Conservation (phyloP, 2,888 invertebrate genomes). For the Morinoia aosen region DNA sequence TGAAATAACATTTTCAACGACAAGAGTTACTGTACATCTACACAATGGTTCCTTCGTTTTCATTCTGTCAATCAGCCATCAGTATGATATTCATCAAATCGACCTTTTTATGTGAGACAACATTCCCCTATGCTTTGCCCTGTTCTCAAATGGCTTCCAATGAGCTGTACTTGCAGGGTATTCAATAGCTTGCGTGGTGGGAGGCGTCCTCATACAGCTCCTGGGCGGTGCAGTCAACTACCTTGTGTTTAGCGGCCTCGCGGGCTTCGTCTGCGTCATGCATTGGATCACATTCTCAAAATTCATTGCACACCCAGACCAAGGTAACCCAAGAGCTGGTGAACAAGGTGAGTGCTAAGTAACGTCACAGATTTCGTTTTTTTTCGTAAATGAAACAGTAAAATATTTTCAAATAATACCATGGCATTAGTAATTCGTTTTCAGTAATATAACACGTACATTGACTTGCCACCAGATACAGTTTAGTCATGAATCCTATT, state of each 20-base stretch:
- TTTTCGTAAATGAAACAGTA: background rate
- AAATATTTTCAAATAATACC: background rate
- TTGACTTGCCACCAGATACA: background rate
- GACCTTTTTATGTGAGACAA: background rate
- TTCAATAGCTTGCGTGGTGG: background rate
- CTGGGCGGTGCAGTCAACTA: background rate
- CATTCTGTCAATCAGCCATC: background rate
- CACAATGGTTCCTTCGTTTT: too few species aligned
- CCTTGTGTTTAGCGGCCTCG: background rate
- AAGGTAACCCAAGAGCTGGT: background rate
- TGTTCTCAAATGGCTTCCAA: background rate
- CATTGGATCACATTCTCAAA: constrained; percentile 29
- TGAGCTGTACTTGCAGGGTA: background rate
- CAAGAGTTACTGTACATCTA: too few species aligned
- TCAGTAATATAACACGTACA: background rate
- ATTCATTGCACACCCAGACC: background rate
- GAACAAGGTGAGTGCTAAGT: background rate
- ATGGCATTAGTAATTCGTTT: background rate
- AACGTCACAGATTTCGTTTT: background rate
- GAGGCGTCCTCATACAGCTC: constrained; percentile 20
- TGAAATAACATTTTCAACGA: too few species aligned
- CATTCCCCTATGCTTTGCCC: background rate
- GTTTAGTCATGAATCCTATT: background rate
- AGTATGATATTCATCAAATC: background rate
- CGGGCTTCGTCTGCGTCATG: background rate